Evolutionary conservation across 2,888 invertebrate genomes (phyloP), one percentile per base, ranked within the genome.

Genomic region (Dynastes grantii): DNA sequence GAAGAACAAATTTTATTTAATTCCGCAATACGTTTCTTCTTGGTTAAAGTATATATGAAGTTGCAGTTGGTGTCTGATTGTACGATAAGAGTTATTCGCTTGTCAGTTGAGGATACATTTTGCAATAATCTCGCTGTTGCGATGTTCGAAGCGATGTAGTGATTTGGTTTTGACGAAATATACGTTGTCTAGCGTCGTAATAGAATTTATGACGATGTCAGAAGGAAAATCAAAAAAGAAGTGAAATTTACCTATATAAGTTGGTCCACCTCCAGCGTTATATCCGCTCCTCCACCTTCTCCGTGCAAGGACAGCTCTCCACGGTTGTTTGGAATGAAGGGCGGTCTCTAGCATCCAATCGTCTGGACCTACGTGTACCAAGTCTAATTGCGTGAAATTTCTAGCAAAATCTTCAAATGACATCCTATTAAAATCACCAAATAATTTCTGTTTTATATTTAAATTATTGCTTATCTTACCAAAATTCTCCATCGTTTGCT

Each of bases 281-380:
- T 93, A 93, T 22, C 94, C 92, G 81, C 90, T 88, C 81, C 93
- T 88, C 94, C 95, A 92, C 85, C 93, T 88, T 82, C 93, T 88
- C 83, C 94, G 89, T 78, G 94, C 93, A 84, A 93, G 88, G 85
- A 94, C 93, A 73, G 94, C 94, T 81, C 93, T 89, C 94, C 93
- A 94, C 29, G 93, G 94, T 85, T 92, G 92, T 85, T 92, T 92
- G 68, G 92, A 91, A 86, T 92, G 93, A 82, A 94, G 90, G 51
- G 93, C 92, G 22, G 92, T 90, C 87, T 94, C 94, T 83, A 90
- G 88, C 91, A 93, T 91, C 94, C 94, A 94, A 87, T 94, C 94
- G 86, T 95, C 95, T 13, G 95, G 95, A 9, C 94, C 94, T 81
- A 95, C 91, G 87, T 94, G 94, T 82, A 95, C 94, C 84, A 95